A percentile compares a stretch with the other conserved stretches of the same genome.
Conservation (phyloP, 2,888 invertebrate species). For the Choristoneura rosaceana region DNA sequence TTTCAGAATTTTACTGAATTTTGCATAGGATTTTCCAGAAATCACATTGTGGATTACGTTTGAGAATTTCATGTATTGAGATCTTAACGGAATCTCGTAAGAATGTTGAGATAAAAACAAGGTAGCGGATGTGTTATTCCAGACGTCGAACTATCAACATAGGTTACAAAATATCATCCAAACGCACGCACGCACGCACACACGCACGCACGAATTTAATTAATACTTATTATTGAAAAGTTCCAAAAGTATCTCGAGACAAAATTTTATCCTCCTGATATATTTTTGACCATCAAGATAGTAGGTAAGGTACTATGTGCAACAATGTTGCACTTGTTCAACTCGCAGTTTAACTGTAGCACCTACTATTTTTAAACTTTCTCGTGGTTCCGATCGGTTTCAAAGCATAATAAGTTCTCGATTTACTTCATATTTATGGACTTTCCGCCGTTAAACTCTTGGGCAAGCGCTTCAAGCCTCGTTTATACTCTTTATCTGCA, state of each 20-base stretch:
- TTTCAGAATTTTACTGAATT: too few species aligned
- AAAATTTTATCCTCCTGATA: background rate
- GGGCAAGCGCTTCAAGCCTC: background rate
- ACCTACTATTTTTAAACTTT: background rate
- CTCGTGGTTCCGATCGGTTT: background rate
- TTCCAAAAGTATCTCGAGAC: background rate
- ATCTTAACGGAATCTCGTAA: too few species aligned
- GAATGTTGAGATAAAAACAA: too few species aligned
- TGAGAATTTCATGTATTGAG: too few species aligned
- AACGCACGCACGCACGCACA: too few species aligned
- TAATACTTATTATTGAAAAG: background rate
- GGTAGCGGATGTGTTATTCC: too few species aligned
- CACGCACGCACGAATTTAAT: too few species aligned
- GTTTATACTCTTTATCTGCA: constrained; percentile 1
- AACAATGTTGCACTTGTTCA: background rate
- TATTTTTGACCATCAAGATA: background rate
- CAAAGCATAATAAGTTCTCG: constrained; percentile 3
- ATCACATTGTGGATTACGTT: too few species aligned
- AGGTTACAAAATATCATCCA: too few species aligned
- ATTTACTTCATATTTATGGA: constrained; percentile 2
- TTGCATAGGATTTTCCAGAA: too few species aligned
- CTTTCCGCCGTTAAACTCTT: constrained; percentile 1
- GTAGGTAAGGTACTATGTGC: too few species aligned
- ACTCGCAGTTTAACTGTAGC: background rate
- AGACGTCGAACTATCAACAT: too few species aligned